Base-by-base conservation (phyloP, 53 echinoderm and acorn worm species). In the Luidia sarsii region DNA sequence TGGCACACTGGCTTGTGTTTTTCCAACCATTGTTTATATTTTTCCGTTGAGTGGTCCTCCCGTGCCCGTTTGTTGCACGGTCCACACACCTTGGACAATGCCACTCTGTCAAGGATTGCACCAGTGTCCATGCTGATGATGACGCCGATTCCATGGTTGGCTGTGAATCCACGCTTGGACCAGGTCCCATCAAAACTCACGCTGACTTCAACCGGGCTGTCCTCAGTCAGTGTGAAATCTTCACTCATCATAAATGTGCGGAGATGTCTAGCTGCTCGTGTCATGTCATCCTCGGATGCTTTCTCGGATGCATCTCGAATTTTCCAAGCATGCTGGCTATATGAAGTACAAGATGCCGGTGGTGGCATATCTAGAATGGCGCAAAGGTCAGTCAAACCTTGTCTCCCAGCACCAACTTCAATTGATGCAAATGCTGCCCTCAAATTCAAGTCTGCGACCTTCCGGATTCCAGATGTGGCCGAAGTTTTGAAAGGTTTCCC, bases 111-210 rank as follows among this genome's bases (percentile, higher is more conserved):
- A 15, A 64, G 33, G 5, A 64, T 30, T 15, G 22, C 32, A 25
- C 64, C 64, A 27, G 32, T 64, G 64, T 64, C 64, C 64, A 64
- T 64, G 32, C 30, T 30, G 3, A 64, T 64, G 5, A 30, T 15
- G 29, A 64, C 33, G 5, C 27, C 64, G 18, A 64, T 30, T 25
- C 64, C 64, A 64, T 64, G 64, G 29, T 64, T 64, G 28, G 64
- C 25, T 6, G 64, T 64, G 33, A 64, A 64, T 14, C 64, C 32
- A 16, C 32, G 64, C 32, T 64, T 64, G 18, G 64, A 22, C 64
- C 64, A 64, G 28, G 64, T 64, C 18, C 64, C 64, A 30, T 64
- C 64, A 64, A 64, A 64, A 30, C 64, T 64, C 18, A 64, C 64
- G 18, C 30, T 3, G 29, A 64, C 32, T 16, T 64, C 64, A 64